Evolutionary conservation across 2,888 invertebrate genomes (phyloP).

Genomic region (Yponomeuta plumbellus): DNA sequence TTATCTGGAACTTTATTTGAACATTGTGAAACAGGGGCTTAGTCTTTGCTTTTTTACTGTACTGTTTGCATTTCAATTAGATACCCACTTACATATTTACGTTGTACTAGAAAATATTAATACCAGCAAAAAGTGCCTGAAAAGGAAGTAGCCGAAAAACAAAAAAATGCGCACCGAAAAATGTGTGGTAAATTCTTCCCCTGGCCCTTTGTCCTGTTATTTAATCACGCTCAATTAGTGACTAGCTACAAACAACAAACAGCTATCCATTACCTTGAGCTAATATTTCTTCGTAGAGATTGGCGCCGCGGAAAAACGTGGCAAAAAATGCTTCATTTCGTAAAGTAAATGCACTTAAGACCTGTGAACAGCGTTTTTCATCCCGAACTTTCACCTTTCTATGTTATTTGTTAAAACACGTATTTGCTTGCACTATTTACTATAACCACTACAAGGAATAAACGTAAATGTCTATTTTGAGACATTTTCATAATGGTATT

Average conservation of each 20-base stretch:
- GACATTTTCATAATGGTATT: too few relatives aligned
- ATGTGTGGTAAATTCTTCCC: neutral
- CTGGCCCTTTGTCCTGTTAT: conserved; percentile 4
- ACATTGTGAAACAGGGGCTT: too few relatives aligned
- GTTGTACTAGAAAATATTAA: too few relatives aligned
- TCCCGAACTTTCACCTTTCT: too few relatives aligned
- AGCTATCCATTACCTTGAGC: conserved; percentile 15
- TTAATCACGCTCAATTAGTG: conserved; percentile 14
- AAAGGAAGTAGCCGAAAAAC: neutral
- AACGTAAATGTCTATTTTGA: too few relatives aligned
- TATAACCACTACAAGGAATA: too few relatives aligned
- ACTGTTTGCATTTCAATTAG: too few relatives aligned
- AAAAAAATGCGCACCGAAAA: neutral
- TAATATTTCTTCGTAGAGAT: conserved; percentile 9
- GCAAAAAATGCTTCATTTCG: neutral
- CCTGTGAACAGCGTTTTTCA: neutral
- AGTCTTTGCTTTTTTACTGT: too few relatives aligned
- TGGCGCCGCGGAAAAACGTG: neutral
- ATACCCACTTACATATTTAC: too few relatives aligned
- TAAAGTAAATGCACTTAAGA: neutral
- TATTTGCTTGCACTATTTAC: too few relatives aligned
- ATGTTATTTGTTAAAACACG: too few relatives aligned
- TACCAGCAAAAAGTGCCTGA: neutral
- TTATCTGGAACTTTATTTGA: too few relatives aligned
- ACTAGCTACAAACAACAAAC: conserved; percentile 15